A percentile compares a stretch with the other conserved stretches of the same genome.
These are phyloP conservation scores for Ailurus styani DNA, from an alignment of 2,113 vertebrate genomes.

Conservation along the genomic window DNA sequence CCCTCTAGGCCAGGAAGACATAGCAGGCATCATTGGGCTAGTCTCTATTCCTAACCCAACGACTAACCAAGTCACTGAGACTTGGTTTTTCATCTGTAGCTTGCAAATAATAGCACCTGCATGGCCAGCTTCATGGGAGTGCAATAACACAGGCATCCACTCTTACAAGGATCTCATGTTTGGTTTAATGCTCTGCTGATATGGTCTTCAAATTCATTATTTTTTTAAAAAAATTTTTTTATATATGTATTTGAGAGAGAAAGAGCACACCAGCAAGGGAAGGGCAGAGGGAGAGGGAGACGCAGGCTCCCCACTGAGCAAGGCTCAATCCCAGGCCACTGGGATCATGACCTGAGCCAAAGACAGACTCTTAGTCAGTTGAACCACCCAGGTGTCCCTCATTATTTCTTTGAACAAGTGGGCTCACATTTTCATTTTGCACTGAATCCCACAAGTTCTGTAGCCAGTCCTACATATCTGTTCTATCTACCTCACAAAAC, in stretches of 20 bases:
- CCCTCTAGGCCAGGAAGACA: background rate
- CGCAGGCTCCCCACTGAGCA: background rate
- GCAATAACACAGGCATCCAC: background rate
- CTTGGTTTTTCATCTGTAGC: background rate
- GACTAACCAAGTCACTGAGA: background rate
- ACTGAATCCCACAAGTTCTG: background rate
- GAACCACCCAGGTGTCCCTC: background rate
- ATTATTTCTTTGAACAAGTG: background rate
- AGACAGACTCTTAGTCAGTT: background rate
- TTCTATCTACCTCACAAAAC: background rate
- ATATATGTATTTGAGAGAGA: background rate
- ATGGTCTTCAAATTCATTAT: background rate
- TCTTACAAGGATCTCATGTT: background rate
- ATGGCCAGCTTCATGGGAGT: background rate
- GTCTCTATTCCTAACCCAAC: background rate
- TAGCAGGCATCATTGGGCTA: background rate
- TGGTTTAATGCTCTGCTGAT: background rate
- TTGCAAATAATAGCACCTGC: background rate
- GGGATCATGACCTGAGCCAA: background rate
- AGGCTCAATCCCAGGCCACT: background rate
- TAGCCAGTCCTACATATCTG: background rate
- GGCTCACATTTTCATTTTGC: background rate
- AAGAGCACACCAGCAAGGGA: background rate
- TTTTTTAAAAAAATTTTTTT: background rate
- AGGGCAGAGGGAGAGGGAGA: background rate